A percentile compares a stretch with the other conserved stretches of the same genome.
Conservation (phyloP, 2,888 invertebrate species). For the Tetragonisca angustula region DNA sequence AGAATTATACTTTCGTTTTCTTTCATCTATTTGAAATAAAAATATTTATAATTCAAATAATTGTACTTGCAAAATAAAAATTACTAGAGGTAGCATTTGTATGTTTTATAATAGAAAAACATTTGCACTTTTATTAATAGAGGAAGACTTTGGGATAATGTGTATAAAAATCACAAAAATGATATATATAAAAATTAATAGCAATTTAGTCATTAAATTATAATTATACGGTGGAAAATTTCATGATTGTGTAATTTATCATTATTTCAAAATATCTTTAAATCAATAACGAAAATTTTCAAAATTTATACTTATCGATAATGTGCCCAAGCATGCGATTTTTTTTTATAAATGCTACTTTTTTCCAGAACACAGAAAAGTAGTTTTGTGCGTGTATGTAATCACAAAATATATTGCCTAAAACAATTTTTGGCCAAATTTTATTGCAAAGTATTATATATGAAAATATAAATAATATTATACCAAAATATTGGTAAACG, state of each 20-base stretch:
- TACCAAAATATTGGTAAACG: constrained; percentile 53
- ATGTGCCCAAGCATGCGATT: constrained; percentile 35
- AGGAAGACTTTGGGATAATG: constrained; percentile 34
- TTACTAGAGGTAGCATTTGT: constrained; percentile 47
- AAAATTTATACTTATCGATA: constrained; percentile 28
- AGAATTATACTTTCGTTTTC: constrained; percentile 26
- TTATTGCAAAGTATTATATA: constrained; percentile 32
- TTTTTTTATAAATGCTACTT: constrained; percentile 22
- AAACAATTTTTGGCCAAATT: constrained; percentile 55
- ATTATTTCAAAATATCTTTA: constrained; percentile 15
- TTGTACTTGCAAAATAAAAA: constrained; percentile 19
- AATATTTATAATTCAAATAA: constrained; percentile 17
- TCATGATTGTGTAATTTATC: constrained; percentile 2
- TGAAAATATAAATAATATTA: constrained; percentile 41
- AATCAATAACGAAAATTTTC: not conserved
- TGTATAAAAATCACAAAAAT: constrained; percentile 19
- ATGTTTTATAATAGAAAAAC: constrained; percentile 23
- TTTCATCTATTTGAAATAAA: constrained; percentile 19
- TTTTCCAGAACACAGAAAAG: constrained; percentile 36
- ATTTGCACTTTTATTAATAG: constrained; percentile 14
- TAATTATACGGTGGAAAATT: not conserved
- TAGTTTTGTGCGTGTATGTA: constrained; percentile 55
- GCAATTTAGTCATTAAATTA: constrained; percentile 11
- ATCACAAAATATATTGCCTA: constrained; percentile 52
- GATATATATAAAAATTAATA: constrained; percentile 5